Base-by-base conservation (phyloP, 2,888 invertebrate species). In the Scaptomyza parva region DNA sequence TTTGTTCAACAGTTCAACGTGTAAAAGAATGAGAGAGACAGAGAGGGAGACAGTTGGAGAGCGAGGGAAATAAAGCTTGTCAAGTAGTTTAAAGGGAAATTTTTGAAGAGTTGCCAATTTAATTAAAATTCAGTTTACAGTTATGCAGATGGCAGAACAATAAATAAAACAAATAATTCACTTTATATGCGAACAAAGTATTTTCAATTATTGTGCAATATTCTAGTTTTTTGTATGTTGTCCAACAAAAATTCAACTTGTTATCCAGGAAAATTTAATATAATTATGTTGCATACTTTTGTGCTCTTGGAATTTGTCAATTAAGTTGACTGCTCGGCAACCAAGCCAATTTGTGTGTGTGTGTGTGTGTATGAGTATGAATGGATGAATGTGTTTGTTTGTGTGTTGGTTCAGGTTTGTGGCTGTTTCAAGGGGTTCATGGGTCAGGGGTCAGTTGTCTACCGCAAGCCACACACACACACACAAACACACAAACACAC, bases 361-460 rank as follows among this genome's bases (percentile, higher is more conserved):
- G 9, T 17, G 12, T 20, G 28, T 7, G 26, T 50, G 33, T 22
- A 9, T 41, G 35, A n/a, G n/a, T n/a, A n/a, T n/a, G n/a, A n/a
- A n/a, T n/a, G n/a, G n/a, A n/a, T n/a, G n/a, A n/a, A n/a, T n/a
- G n/a, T n/a, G n/a, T n/a, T n/a, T 41, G 51, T 18, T 26, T 51
- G 26, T 30, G 50, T 24, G 17, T 33, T 40, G 28, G 39, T 9
- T 48, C 17, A 53, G 12, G 28, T 11, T 37, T 39, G 44, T 11
- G 33, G 50, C 45, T 41, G 43, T 40, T 60, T 65, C 59, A 48
- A 33, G 26, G 45, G 62, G n/a, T n/a, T n/a, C n/a, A n/a, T n/a
- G 43, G 45, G 55, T 65, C 59, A 48, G 37, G 26, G 45, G 62
- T 67, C 61, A 58, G 14, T 37, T 37, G 37, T 37, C 17, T 9